Conservation (phyloP, 2,797 vertebrate genomes). For the Chloroceryle amazona region DNA sequence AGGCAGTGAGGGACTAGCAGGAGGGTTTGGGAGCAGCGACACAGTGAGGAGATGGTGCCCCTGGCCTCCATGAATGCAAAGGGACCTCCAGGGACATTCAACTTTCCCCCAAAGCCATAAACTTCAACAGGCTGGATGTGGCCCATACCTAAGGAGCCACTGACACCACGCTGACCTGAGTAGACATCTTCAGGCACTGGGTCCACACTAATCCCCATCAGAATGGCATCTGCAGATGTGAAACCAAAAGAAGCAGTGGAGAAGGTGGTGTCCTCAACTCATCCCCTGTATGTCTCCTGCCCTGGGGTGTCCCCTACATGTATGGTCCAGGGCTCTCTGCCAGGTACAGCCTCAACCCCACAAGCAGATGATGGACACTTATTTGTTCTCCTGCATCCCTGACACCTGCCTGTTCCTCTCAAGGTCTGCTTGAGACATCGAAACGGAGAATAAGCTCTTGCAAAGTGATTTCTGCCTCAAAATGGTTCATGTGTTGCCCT, state of each 20-base stretch:
- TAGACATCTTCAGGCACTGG: background rate
- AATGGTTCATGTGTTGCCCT: accelerated
- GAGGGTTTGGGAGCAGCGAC: background rate
- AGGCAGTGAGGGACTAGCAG: background rate
- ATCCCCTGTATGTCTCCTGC: background rate
- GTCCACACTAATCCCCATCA: background rate
- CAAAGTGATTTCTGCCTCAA: background rate
- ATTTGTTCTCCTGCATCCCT: too few relatives aligned
- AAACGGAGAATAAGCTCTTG: background rate
- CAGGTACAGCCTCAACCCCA: background rate
- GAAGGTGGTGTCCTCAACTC: background rate
- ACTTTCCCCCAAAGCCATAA: background rate
- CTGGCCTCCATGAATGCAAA: background rate
- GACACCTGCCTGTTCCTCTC: background rate
- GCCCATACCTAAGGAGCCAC: background rate
- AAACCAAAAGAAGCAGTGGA: background rate
- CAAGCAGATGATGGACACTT: background rate
- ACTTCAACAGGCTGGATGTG: background rate
- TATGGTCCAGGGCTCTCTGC: background rate
- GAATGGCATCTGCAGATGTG: background rate
- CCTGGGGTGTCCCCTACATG: accelerated
- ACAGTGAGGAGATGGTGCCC: background rate
- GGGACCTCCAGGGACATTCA: background rate
- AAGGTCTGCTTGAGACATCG: background rate
- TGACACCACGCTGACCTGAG: background rate